Conservation (phyloP, 2,113 vertebrate species). For the Oncorhynchus kisutch region DNA sequence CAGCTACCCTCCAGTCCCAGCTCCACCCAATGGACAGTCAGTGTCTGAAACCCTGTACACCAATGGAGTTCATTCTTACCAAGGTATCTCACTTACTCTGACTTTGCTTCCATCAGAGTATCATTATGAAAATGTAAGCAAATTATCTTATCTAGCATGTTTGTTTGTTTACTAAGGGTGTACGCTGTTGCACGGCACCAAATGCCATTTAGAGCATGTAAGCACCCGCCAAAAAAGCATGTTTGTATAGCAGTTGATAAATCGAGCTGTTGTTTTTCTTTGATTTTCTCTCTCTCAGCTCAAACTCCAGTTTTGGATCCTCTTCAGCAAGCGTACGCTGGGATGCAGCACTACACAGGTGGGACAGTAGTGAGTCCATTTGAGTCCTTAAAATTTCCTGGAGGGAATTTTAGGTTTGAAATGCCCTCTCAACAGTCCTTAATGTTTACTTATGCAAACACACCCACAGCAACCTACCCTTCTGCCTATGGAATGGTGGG, state of each 20-base stretch:
- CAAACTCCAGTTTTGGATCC: conserved; percentile 90
- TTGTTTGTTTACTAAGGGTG: too few relatives aligned
- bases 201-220: conserved; percentile 34
- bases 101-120: too few relatives aligned
- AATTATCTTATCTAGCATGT: too few relatives aligned
- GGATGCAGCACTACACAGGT: conserved; percentile 95
- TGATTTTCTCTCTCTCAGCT: conserved; percentile 67
- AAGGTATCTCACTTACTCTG: conserved; percentile 69
- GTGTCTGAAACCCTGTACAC: conserved; percentile 83
- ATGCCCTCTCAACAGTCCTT: not conserved
- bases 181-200: too few relatives aligned
- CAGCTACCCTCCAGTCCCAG: conserved; percentile 80
- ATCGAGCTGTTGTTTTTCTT: conserved; percentile 16
- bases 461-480: conserved; percentile 82
- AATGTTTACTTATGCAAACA: not conserved
- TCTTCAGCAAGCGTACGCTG: conserved; percentile 89
- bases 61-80: conserved; percentile 86
- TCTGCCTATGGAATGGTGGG: conserved; percentile 89
- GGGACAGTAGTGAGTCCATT: not conserved
- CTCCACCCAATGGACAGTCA: conserved; percentile 81
- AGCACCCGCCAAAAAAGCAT: conserved; percentile 39
- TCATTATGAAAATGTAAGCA: too few relatives aligned
- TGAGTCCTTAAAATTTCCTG: not conserved
- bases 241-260: conserved; percentile 13
- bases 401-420: not conserved